phyloP scores from a whole-genome alignment of 2,113 vertebrate species.

The Centropus bengalensis region DNA sequence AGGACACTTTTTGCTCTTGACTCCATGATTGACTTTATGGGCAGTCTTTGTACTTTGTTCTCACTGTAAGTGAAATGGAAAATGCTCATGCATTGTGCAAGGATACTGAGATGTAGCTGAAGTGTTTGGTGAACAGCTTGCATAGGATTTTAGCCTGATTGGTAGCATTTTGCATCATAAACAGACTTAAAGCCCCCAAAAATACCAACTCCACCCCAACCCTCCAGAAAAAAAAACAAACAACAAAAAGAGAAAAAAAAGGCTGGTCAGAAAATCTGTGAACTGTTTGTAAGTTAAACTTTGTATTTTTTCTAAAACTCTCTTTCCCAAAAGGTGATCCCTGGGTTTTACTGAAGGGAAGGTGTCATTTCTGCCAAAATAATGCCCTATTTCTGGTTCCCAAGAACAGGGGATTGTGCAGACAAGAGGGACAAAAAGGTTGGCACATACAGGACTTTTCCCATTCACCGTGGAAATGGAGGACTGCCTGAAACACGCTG shows the following conservation, averaged over 20 bases:
- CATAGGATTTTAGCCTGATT: neutral
- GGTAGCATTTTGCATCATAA: neutral
- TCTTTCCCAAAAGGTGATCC: neutral
- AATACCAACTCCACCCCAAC: too few species aligned
- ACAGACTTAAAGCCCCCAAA: neutral
- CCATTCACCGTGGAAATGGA: neutral
- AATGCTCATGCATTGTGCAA: neutral
- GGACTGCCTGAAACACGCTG: neutral
- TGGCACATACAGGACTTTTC: neutral
- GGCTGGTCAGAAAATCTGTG: neutral
- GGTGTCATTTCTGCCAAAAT: neutral
- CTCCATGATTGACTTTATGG: neutral
- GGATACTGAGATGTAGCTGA: neutral
- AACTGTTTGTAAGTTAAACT: neutral
- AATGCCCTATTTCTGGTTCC: neutral
- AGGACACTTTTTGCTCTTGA: neutral
- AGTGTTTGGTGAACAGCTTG: neutral
- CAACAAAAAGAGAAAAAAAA: too few species aligned
- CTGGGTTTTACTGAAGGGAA: neutral
- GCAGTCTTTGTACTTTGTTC: neutral
- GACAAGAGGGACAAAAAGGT: neutral
- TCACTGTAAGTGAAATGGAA: rapidly evolving
- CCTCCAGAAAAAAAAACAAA: too few species aligned
- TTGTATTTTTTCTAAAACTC: neutral
- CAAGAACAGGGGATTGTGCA: neutral